These are phyloP conservation scores for Apamea anceps DNA, from an alignment of 2,888 invertebrate species.

Conservation along the genomic window DNA sequence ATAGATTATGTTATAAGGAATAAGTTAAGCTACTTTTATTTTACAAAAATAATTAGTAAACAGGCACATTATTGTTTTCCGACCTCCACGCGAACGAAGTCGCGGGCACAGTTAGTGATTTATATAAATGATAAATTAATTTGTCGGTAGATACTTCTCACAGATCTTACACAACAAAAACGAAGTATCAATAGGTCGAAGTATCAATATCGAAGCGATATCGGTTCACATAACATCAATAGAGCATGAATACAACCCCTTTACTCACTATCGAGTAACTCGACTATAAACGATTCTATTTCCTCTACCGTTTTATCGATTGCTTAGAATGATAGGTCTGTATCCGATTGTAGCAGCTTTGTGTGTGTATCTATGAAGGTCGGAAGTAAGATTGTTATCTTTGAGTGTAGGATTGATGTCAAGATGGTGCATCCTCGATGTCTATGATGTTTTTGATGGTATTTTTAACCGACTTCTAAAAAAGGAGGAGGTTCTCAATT, in stretches of 20 bases:
- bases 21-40: no score
- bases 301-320: conserved; percentile 48
- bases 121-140: no score
- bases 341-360: conserved; percentile 20
- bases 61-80: no score
- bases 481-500: no score
- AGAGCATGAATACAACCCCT: conserved; percentile 45
- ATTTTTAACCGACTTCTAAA: no score
- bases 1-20: no score
- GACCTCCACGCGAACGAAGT: no score
- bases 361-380: conserved; percentile 22
- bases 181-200: conserved; percentile 4
- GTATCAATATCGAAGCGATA: conserved; percentile 19
- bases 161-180: conserved; percentile 12
- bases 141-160: conserved; percentile 4
- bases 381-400: conserved; percentile 53
- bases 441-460: not conserved
- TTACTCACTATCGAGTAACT: conserved; percentile 33
- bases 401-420: conserved; percentile 31
- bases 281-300: conserved; percentile 39
- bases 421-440: conserved; percentile 24
- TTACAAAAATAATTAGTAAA: no score
- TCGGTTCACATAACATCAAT: conserved; percentile 36
- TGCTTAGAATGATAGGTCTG: not conserved
- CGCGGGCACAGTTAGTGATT: no score